Evolutionary conservation across 2,113 vertebrate species (phyloP).

Genomic region (Megaceryle torquata): DNA sequence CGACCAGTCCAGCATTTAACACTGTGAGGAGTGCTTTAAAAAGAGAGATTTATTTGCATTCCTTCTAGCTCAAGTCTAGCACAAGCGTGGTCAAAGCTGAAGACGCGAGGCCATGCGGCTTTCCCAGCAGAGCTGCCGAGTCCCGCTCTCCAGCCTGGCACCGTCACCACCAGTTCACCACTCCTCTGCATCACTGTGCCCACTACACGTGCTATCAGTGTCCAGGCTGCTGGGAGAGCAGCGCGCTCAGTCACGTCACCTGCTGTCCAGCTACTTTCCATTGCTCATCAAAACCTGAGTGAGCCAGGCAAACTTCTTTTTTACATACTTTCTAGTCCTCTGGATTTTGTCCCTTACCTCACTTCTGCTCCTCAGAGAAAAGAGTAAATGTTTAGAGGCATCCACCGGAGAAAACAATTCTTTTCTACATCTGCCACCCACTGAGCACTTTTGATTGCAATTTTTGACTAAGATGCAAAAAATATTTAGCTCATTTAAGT

Average conservation of each 20-base stretch:
- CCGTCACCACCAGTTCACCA: neutral
- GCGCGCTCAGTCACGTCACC: neutral
- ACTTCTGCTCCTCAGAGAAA: neutral
- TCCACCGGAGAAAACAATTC: neutral
- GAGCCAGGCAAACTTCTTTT: neutral
- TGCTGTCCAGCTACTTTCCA: neutral
- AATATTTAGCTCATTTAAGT: constrained; percentile 32
- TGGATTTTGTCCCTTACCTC: neutral
- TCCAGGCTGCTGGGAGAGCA: neutral
- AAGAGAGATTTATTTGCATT: neutral
- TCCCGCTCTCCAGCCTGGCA: neutral
- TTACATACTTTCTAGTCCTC: neutral
- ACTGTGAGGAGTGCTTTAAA: neutral
- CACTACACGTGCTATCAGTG: neutral
- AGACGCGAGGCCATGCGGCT: accelerated
- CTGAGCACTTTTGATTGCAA: constrained; percentile 41
- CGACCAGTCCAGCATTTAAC: neutral
- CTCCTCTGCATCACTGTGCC: neutral
- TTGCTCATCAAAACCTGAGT: neutral
- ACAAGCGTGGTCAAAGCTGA: neutral
- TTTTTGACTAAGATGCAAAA: constrained; percentile 6
- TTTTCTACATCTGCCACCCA: constrained; percentile 14
- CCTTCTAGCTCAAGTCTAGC: neutral
- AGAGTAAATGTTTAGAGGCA: neutral
- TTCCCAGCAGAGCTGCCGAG: accelerated